phyloP scores from a whole-genome alignment of 2,888 invertebrate species.

The Tipula lateralis region DNA sequence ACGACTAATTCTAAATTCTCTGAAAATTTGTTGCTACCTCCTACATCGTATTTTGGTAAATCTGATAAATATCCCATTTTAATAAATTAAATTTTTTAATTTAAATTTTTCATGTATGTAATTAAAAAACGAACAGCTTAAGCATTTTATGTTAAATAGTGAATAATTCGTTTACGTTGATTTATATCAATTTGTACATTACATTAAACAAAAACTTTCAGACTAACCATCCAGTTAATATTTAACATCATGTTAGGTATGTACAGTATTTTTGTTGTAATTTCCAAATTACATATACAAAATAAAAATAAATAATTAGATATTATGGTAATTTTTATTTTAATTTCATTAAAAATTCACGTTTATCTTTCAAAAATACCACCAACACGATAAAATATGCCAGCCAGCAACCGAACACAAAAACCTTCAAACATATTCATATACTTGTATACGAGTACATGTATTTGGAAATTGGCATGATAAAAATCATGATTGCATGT shows the following conservation, averaged over 20 bases:
- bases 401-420: neutral
- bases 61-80: too few species aligned
- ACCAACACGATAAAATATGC: neutral
- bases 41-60: too few species aligned
- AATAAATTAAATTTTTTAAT: too few species aligned
- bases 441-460: neutral
- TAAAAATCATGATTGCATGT: slow-evolving; percentile 24
- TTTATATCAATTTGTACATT: slow-evolving; percentile 3
- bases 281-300: neutral
- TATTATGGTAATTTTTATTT: neutral
- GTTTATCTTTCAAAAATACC: slow-evolving; percentile 19
- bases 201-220: neutral
- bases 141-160: neutral
- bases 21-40: too few species aligned
- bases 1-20: too few species aligned
- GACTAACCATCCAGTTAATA: neutral
- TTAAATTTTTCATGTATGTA: neutral
- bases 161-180: slow-evolving; percentile 1
- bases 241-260: neutral
- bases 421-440: neutral
- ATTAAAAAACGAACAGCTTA: neutral
- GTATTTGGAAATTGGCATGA: neutral
- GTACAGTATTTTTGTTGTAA: neutral
- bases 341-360: neutral
- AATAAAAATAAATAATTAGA: neutral